A percentile compares a stretch with the other conserved stretches of the same genome.
phyloP scores from a whole-genome alignment of 2,797 vertebrate species.

The Artibeus jamaicensis region DNA sequence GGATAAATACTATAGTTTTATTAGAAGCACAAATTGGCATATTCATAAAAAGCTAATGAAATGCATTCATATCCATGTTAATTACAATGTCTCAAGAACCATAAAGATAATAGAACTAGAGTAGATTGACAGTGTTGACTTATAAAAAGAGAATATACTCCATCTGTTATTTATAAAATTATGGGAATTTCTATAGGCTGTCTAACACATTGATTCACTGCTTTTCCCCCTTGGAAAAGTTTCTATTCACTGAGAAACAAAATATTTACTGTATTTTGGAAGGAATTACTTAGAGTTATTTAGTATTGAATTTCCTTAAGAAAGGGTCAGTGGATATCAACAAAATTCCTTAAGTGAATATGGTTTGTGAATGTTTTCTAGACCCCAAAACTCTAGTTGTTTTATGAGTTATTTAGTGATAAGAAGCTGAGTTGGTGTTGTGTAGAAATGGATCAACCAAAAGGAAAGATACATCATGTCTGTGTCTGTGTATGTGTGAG shows the following conservation, averaged over 20 bases:
- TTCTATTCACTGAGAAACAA: not conserved
- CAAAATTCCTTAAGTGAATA: not conserved
- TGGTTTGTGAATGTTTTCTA: not conserved
- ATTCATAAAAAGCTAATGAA: constrained; percentile 7
- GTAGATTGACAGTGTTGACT: not conserved
- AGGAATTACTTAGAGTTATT: not conserved
- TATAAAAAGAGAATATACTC: not conserved
- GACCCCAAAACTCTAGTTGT: not conserved
- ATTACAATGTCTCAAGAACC: not conserved
- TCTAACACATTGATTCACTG: not conserved
- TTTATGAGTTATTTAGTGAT: not conserved
- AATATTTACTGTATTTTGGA: not conserved
- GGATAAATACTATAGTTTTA: constrained; percentile 40
- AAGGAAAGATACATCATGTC: not conserved
- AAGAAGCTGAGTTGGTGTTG: not conserved
- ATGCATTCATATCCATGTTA: not conserved
- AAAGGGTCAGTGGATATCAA: not conserved
- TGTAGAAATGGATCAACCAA: not conserved
- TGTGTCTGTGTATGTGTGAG: not conserved
- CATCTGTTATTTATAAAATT: not conserved
- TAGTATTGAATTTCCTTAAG: not conserved
- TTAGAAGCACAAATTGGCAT: not conserved
- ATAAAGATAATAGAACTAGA: not conserved
- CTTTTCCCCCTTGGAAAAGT: not conserved
- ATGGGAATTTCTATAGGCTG: not conserved